Base-by-base conservation (phyloP, 2,888 invertebrate genomes). In the Ochropleura leucogaster region DNA sequence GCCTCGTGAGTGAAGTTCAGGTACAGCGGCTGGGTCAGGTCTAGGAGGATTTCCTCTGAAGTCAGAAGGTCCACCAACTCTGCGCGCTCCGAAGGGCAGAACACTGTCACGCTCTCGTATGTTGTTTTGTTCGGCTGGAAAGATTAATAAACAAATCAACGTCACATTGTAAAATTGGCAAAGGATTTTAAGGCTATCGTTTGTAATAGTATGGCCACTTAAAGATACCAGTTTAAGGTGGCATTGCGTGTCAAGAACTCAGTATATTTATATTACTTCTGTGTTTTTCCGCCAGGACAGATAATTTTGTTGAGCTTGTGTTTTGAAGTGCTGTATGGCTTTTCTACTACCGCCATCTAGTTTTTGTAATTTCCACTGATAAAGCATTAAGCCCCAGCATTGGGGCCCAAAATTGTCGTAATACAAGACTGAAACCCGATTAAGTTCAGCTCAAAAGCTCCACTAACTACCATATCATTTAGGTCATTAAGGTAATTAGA, bases 1-100 rank as follows among this genome's bases (percentile, higher is more conserved):
- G 97, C 97, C 90, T 97, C 97, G 96, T 98, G 98, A 84, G 98
- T 98, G 94, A 98, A 98, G 96, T 98, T 98, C 96, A 98, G 97
- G 97, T 98, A 98, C 95, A 98, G 94, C 72, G 98, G 98, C 93
- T 97, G 97, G 79, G 97, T 97, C 97, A 98, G 98, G 95, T 98
- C 98, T 87, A 98, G 97, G 86, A 98, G 97, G 65, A 97, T 93
- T 94, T 98, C 98, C 94, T 98, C 98, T 80, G 97, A 97, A 83
- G 97, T 97, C 90, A 98, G 94, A 85, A 98, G 94, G 88, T 97
- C 97, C 88, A 98, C 97, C 85, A 97, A 95, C 87, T 98, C 98
- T 87, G 98, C 96, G 84, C 97, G 97, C 91, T 98, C 97, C 90
- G 97, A 97, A 69, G 98, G 98, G 94, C 98, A 98, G 96, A 98